Base-by-base conservation (phyloP, 2,888 invertebrate species). In the Drosophila demipolita region DNA sequence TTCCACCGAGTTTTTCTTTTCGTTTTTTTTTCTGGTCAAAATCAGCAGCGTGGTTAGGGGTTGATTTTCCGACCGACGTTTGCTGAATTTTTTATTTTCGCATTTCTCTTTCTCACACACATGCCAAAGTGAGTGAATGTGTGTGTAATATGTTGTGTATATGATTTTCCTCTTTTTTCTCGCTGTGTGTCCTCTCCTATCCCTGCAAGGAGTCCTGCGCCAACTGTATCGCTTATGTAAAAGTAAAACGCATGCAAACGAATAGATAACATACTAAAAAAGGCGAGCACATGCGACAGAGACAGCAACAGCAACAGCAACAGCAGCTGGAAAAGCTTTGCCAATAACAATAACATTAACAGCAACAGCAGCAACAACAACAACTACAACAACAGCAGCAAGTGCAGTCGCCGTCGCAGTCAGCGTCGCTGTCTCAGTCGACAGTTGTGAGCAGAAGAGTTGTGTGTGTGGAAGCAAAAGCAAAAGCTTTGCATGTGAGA, bases 181-280 rank as follows among this genome's bases (percentile, higher is more conserved):
- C 38, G 45, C 9, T 73, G 50, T 72, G 67, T 67, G 35, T 69
- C 35, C 45, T 15, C 45, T 45, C 45, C 23, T 45, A 23, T 45
- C 45, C 7, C 23, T 23, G 45, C 26, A 23, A 15, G 61, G 59
- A 59, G 66, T 66, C 66, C 68, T 79, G 67, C 75, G 80, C 77
- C 79, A 80, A 64, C 40, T 68, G 48, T 42, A 61, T 54, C 62
- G 67, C 77, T 73, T 77, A 77, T 75, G 68, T 81, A 78, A 54
- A 84, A 85, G 80, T 82, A 80, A 76, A 82, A 77, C 75, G 75
- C 85, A 90, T 86, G 89, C 80, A 87, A 78, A 73, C 62, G 61
- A 87, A 89, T 84, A 90, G 91, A 90, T 90, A 90, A 91, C 90
- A 90, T 88, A 88, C 85, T 80, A 81, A 81, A 83, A 85, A 83